Evolutionary conservation across 2,113 vertebrate species (phyloP).

Genomic region (Struthio camelus): DNA sequence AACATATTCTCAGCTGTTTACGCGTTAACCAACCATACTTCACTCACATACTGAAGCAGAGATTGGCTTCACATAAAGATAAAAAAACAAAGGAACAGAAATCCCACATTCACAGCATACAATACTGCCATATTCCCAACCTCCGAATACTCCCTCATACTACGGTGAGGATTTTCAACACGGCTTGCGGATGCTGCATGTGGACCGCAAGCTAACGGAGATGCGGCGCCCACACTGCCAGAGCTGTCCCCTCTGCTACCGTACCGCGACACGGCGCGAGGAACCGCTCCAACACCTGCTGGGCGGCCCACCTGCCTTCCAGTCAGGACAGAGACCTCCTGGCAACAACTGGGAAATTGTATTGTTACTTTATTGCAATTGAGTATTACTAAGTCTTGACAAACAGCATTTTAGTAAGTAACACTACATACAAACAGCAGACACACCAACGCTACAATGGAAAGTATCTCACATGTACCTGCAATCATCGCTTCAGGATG

Average conservation of each 20-base stretch:
- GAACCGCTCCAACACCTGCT: background rate
- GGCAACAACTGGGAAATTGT: background rate
- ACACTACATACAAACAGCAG: background rate
- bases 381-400: background rate
- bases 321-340: background rate
- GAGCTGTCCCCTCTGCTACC: background rate
- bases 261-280: background rate
- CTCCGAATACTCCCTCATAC: background rate
- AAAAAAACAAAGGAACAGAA: background rate
- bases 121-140: background rate
- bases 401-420: background rate
- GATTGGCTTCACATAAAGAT: background rate
- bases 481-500: background rate
- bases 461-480: background rate
- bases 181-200: too few species aligned
- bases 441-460: background rate
- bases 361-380: background rate
- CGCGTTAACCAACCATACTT: background rate
- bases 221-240: too few species aligned
- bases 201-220: background rate
- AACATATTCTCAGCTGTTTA: background rate
- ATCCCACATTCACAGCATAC: background rate
- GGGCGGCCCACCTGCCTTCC: background rate
- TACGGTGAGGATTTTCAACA: background rate
- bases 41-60: background rate